Conservation (phyloP, 2,113 vertebrate species). For the Gyps fulvus region DNA sequence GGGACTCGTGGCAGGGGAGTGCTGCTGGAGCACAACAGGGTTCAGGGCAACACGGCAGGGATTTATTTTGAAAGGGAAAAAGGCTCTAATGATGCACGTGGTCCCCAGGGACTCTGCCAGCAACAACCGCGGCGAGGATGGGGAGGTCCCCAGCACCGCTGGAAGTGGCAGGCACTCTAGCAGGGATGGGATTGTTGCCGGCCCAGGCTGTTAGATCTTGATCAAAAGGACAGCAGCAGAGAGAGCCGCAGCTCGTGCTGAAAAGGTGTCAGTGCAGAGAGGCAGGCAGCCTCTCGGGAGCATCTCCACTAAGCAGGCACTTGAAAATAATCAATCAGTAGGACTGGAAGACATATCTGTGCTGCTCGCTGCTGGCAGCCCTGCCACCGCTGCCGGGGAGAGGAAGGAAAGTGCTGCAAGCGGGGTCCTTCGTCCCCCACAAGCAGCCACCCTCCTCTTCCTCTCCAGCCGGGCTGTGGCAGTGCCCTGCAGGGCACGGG, state of each 20-base stretch:
- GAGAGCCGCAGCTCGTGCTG: not conserved
- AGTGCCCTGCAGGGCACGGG: not conserved
- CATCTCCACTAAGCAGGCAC: constrained; percentile 5
- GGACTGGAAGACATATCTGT: not conserved
- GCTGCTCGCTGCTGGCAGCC: not conserved
- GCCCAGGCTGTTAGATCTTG: constrained; percentile 17
- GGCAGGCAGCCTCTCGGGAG: constrained; percentile 18
- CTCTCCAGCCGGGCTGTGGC: not conserved
- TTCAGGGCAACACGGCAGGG: accelerated
- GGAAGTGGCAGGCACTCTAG: constrained; percentile 26
- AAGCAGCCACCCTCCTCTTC: not conserved
- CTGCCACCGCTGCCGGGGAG: accelerated
- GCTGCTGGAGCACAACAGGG: not conserved
- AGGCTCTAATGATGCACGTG: not conserved
- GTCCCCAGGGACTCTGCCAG: not conserved
- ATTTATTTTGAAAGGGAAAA: not conserved
- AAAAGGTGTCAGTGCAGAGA: constrained; percentile 20
- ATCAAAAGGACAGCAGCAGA: constrained; percentile 48
- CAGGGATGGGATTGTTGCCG: accelerated
- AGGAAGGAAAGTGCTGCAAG: not conserved
- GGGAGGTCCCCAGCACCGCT: not conserved
- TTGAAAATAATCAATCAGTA: constrained; percentile 54
- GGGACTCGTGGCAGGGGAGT: accelerated
- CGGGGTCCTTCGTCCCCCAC: not conserved
- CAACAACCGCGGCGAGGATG: not conserved